Conservation (phyloP, 2,888 invertebrate species). For the Heliconius erato region DNA sequence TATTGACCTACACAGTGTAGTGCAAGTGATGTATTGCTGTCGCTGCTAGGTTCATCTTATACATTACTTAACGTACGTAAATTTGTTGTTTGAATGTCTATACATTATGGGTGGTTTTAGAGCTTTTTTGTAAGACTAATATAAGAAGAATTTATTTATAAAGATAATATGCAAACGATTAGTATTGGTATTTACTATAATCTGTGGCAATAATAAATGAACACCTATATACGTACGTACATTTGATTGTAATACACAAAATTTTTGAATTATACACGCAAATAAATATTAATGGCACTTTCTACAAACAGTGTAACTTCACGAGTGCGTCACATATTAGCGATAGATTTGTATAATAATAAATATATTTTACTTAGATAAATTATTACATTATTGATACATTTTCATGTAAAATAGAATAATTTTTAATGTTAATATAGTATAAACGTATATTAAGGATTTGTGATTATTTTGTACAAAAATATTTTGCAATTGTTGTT, state of each 20-base stretch:
- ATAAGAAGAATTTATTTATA: neutral
- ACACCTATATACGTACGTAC: neutral
- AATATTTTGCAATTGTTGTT: slow-evolving; percentile 46
- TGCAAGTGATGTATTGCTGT: neutral
- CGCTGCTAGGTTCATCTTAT: slow-evolving; percentile 58
- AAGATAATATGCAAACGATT: neutral
- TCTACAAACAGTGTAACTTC: slow-evolving; percentile 30
- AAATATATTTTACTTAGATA: neutral
- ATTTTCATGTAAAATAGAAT: slow-evolving; percentile 27
- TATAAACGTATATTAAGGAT: slow-evolving; percentile 31
- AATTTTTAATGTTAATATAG: slow-evolving; percentile 27
- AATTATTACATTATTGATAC: slow-evolving; percentile 22
- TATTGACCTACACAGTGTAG: too few species aligned
- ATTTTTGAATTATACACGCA: neutral
- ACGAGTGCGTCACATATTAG: slow-evolving; percentile 6
- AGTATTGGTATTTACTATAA: neutral
- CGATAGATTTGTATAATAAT: neutral
- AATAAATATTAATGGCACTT: neutral
- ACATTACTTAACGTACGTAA: neutral
- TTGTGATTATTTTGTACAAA: slow-evolving; percentile 52
- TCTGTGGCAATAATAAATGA: too few species aligned
- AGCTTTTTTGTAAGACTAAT: neutral
- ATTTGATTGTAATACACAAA: neutral
- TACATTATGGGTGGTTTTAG: neutral
- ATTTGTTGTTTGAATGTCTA: neutral